Conservation (phyloP, 2,113 vertebrate genomes). For the Cricetomys ansorgei region DNA sequence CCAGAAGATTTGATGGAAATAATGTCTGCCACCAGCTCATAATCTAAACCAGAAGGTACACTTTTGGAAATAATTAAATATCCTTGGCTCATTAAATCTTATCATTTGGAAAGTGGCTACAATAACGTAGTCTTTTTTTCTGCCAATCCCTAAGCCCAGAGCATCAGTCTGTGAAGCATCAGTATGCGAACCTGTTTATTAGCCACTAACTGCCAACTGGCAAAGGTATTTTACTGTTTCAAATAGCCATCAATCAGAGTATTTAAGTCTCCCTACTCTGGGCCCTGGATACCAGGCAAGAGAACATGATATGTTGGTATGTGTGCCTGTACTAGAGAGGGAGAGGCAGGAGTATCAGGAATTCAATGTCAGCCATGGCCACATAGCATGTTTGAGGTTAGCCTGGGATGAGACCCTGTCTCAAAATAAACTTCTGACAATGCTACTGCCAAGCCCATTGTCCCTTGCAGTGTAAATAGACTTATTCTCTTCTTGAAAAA, state of each 20-base stretch:
- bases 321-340: too few species aligned
- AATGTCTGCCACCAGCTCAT: neutral
- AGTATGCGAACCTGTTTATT: constrained; percentile 68
- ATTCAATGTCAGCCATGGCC: too few species aligned
- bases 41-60: constrained; percentile 72
- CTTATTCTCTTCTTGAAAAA: neutral
- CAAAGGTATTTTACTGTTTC: neutral
- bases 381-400: too few species aligned
- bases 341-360: too few species aligned
- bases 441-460: neutral
- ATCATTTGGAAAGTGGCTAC: constrained; percentile 65
- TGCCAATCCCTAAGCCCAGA: constrained; percentile 28
- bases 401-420: neutral
- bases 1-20: constrained; percentile 15
- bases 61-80: constrained; percentile 73
- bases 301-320: neutral
- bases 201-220: constrained; percentile 8
- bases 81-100: constrained; percentile 68
- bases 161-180: constrained; percentile 2
- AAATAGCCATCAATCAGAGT: neutral
- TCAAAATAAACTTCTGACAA: neutral
- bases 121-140: constrained; percentile 62
- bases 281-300: neutral
- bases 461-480: neutral
- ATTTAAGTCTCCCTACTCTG: neutral